Percentiles rank a stretch among this genome's conserved stretches.
Conservation (phyloP, 2,797 vertebrate genomes). For the Enteromius argenteus region DNA sequence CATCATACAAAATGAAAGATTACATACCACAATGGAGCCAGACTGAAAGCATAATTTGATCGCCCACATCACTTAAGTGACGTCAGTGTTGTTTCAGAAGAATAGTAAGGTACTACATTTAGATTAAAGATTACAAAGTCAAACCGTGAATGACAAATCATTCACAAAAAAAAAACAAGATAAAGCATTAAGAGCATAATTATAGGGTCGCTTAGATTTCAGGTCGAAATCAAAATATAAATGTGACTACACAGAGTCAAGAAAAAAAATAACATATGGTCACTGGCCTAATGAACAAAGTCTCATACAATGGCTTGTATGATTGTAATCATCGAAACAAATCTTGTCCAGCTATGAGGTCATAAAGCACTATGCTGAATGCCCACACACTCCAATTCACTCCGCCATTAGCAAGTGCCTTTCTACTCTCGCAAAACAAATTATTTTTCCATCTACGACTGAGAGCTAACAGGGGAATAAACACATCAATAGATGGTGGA, state of each 20-base stretch:
- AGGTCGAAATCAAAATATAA: neutral
- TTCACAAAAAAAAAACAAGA: neutral
- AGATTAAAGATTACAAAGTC: conserved; percentile 6
- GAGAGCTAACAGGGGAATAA: conserved; percentile 49
- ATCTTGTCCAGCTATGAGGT: conserved; percentile 36
- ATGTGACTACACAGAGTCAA: neutral
- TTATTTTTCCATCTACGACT: conserved; percentile 44
- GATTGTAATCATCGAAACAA: neutral
- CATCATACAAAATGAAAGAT: neutral
- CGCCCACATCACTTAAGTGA: neutral
- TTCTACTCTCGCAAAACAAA: conserved; percentile 47
- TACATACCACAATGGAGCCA: neutral
- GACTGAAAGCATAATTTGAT: neutral
- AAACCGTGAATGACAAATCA: neutral
- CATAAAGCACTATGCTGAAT: conserved; percentile 41
- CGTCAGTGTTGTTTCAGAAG: neutral
- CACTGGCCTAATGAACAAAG: neutral
- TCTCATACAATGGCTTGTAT: neutral
- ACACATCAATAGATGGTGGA: conserved; percentile 25
- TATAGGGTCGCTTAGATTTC: neutral
- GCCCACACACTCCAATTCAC: conserved; percentile 37
- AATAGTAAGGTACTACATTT: neutral
- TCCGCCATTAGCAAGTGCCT: conserved; percentile 28
- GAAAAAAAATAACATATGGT: neutral
- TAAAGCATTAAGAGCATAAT: neutral